Conservation (phyloP, 2,113 vertebrate genomes). For the Empidonax traillii region DNA sequence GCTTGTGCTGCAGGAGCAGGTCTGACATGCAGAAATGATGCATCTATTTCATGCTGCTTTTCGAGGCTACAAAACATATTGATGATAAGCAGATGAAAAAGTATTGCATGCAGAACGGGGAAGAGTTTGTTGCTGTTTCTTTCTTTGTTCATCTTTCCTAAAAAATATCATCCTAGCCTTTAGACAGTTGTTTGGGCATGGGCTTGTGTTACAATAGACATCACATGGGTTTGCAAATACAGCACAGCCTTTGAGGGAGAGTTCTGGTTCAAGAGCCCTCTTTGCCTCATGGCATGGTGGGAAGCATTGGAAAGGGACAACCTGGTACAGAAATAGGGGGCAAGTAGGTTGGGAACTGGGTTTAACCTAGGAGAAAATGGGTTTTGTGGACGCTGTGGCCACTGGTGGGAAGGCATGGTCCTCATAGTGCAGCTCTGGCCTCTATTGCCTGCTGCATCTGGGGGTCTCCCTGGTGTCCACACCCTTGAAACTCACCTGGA, state of each 20-base stretch:
- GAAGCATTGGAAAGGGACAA: background rate
- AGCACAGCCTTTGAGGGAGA: background rate
- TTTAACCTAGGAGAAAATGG: background rate
- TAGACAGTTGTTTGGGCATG: background rate
- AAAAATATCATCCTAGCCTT: background rate
- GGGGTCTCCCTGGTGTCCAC: background rate
- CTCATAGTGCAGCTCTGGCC: fast-evolving
- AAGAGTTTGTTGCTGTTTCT: background rate
- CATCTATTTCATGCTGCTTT: background rate
- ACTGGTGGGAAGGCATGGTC: fast-evolving
- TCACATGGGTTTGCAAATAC: background rate
- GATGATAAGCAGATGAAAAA: background rate
- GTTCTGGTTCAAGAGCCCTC: background rate
- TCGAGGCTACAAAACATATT: background rate
- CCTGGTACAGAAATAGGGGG: background rate
- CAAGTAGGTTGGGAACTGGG: background rate
- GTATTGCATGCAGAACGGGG: background rate
- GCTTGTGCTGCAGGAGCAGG: background rate
- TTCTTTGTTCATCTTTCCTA: background rate
- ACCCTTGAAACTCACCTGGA: background rate
- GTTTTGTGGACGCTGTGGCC: background rate
- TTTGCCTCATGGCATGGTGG: background rate
- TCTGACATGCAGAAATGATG: background rate
- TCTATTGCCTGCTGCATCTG: background rate
- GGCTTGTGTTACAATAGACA: fast-evolving